Evolutionary conservation across 2,797 vertebrate species (phyloP).

Genomic region (Menidia menidia): DNA sequence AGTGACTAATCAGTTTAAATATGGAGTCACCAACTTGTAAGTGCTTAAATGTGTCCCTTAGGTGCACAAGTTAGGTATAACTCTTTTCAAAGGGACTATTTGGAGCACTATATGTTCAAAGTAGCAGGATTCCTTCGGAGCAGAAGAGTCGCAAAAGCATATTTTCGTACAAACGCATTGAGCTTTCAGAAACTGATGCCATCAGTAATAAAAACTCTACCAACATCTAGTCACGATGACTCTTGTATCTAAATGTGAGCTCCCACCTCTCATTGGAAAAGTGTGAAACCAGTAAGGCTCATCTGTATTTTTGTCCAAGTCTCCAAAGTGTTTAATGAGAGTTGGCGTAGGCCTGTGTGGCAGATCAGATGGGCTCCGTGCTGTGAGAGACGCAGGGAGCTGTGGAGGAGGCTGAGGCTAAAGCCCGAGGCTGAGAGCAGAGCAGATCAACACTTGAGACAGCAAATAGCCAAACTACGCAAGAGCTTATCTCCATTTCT

Average conservation of each 20-base stretch:
- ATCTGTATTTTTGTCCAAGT: conserved; percentile 75
- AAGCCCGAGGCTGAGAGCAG: conserved; percentile 72
- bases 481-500: conserved; percentile 65
- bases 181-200: conserved; percentile 33
- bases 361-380: conserved; percentile 77
- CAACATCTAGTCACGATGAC: conserved; percentile 42
- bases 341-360: conserved; percentile 70
- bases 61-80: conserved; percentile 30
- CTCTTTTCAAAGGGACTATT: conserved; percentile 43
- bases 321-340: conserved; percentile 81
- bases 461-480: conserved; percentile 65
- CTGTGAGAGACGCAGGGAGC: conserved; percentile 70
- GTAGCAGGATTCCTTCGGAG: conserved; percentile 28
- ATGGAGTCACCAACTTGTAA: conserved; percentile 46
- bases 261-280: conserved; percentile 62
- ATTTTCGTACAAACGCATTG: conserved; percentile 32
- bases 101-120: conserved; percentile 50
- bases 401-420: conserved; percentile 69
- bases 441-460: conserved; percentile 73
- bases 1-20: conserved; percentile 60
- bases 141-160: conserved; percentile 23
- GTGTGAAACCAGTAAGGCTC: conserved; percentile 68
- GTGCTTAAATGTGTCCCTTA: conserved; percentile 43
- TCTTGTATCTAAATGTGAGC: conserved; percentile 62
- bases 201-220: conserved; percentile 33